These are phyloP conservation scores for Indri indri DNA, from an alignment of 2,113 vertebrate genomes.

Conservation along the genomic window DNA sequence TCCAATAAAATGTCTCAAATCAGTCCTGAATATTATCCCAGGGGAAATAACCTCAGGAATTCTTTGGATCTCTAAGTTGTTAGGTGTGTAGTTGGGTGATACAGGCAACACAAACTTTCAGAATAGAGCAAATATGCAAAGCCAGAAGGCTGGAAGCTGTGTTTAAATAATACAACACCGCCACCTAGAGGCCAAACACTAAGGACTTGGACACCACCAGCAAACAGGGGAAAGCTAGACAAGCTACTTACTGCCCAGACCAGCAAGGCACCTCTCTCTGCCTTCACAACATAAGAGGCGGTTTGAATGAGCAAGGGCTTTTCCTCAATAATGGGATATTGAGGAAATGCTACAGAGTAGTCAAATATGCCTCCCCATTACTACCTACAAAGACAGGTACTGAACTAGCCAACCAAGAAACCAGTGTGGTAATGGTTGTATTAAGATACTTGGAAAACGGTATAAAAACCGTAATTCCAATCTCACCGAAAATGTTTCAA, in stretches of 20 bases:
- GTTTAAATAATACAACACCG: slow-evolving; percentile 59
- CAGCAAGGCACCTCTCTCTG: not conserved
- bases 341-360: not conserved
- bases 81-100: not conserved
- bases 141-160: not conserved
- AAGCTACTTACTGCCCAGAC: not conserved
- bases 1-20: slow-evolving; percentile 6
- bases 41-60: not conserved
- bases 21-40: not conserved
- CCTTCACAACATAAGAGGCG: not conserved
- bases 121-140: not conserved
- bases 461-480: not conserved
- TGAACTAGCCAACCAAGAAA: not conserved
- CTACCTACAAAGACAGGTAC: not conserved
- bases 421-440: not conserved
- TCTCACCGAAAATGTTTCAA: not conserved
- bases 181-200: slow-evolving; percentile 66
- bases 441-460: not conserved
- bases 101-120: not conserved
- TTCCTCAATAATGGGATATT: not conserved
- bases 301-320: not conserved
- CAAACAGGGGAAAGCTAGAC: not conserved
- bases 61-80: not conserved
- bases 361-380: not conserved
- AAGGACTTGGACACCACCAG: not conserved